Evolutionary conservation across 2,113 vertebrate genomes (phyloP).

Genomic region (Corapipo altera): DNA sequence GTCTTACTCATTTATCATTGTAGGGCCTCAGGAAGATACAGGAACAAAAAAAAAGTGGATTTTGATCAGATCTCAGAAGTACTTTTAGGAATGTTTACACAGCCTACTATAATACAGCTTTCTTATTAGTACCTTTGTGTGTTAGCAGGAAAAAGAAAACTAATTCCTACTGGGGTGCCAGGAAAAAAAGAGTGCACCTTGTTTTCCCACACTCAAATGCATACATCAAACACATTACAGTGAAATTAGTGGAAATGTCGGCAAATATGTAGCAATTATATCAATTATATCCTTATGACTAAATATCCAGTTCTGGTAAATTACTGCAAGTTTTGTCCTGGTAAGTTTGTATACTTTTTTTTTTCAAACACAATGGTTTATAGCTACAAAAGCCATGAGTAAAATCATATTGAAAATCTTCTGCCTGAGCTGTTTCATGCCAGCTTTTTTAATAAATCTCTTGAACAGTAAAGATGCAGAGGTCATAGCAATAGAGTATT

Average conservation of each 20-base stretch:
- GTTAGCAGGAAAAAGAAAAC: neutral
- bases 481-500: neutral
- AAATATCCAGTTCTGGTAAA: neutral
- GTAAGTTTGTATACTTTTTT: neutral
- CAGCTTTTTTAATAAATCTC: slow-evolving; percentile 7
- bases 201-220: neutral
- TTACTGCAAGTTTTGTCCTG: neutral
- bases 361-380: neutral
- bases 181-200: neutral
- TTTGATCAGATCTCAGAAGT: neutral
- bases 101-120: neutral
- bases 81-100: neutral
- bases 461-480: neutral
- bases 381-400: neutral
- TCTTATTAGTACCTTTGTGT: neutral
- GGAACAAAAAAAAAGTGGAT: neutral
- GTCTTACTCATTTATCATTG: neutral
- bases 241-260: neutral
- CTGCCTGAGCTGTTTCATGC: neutral
- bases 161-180: neutral
- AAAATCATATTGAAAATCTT: neutral
- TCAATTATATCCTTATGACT: neutral
- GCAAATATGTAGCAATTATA: neutral
- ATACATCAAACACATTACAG: neutral
- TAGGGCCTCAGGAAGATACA: neutral